Conservation (phyloP, 2,888 invertebrate genomes). For the Chalcis sispes region DNA sequence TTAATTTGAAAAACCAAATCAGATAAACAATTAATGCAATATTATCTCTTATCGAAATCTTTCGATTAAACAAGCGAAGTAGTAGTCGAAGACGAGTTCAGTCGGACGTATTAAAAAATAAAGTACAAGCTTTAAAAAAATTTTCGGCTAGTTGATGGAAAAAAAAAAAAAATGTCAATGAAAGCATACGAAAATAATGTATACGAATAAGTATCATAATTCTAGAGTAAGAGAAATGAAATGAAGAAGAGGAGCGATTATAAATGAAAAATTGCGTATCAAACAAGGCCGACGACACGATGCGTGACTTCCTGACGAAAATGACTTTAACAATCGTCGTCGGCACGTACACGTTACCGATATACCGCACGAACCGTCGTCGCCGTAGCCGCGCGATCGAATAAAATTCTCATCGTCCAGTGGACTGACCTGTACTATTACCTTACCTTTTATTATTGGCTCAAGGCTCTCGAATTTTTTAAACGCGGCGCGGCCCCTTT, state of each 20-base stretch:
- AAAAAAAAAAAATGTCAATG: background rate
- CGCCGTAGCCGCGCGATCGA: no score
- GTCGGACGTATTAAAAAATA: background rate
- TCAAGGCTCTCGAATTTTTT: no score
- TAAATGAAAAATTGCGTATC: background rate
- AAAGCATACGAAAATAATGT: background rate
- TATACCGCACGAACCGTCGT: no score
- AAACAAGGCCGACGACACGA: constrained; percentile 4
- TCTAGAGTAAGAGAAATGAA: background rate
- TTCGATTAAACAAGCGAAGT: no score
- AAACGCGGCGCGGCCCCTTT: no score
- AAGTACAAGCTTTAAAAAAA: no score
- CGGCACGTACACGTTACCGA: constrained; percentile 5
- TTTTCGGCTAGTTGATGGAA: background rate
- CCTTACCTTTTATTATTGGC: no score
- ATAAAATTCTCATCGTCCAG: no score
- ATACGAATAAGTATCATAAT: background rate
- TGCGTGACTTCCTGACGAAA: constrained; percentile 42
- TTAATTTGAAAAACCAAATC: no score
- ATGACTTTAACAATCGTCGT: constrained; percentile 9
- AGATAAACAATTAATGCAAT: no score
- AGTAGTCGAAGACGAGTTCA: background rate
- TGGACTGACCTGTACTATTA: no score
- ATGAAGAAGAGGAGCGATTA: background rate
- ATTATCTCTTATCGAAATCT: no score